phyloP scores from a whole-genome alignment of 2,797 vertebrate species.

The Taeniopygia guttata region DNA sequence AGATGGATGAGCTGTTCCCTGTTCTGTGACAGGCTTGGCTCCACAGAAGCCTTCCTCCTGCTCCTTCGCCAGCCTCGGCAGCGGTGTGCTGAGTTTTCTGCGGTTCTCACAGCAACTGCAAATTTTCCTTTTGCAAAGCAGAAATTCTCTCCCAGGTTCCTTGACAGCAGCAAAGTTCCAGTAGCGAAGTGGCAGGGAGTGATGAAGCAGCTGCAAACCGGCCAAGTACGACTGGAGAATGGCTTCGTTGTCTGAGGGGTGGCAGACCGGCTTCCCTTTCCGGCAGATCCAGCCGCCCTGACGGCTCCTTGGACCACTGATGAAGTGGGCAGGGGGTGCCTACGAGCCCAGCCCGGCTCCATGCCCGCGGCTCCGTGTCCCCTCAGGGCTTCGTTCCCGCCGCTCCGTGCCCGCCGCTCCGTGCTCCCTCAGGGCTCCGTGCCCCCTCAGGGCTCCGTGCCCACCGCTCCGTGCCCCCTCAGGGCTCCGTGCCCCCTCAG shows the following conservation, averaged over 20 bases:
- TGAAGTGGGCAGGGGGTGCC: background rate
- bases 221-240: background rate
- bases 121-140: background rate
- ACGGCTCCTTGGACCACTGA: background rate
- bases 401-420: background rate
- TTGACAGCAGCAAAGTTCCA: background rate
- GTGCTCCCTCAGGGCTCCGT: background rate
- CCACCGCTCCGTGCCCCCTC: too few relatives aligned
- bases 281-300: background rate
- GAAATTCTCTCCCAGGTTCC: background rate
- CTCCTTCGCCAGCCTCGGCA: background rate
- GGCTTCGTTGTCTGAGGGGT: background rate
- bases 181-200: rapidly evolving
- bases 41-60: background rate
- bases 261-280: background rate
- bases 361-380: background rate
- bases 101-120: background rate
- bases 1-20: rapidly evolving
- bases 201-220: background rate
- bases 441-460: too few relatives aligned
- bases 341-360: background rate
- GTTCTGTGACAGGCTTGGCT: background rate
- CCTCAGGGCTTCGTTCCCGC: background rate
- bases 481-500: too few relatives aligned
- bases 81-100: background rate